A percentile compares a stretch with the other conserved stretches of the same genome.
Evolutionary conservation across 2,888 invertebrate genomes (phyloP).

Genomic region (Molorchus minor): DNA sequence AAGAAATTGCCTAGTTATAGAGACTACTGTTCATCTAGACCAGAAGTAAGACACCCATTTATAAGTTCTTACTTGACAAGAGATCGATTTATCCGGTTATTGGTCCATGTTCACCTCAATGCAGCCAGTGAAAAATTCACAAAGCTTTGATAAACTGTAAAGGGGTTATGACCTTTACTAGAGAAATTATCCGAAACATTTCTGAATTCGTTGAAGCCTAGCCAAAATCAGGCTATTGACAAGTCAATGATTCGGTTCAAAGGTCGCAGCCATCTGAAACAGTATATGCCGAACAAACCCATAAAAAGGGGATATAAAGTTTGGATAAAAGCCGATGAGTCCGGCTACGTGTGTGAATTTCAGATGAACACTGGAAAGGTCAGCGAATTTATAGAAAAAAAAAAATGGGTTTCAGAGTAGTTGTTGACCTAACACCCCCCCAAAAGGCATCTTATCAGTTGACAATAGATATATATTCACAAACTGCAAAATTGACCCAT

Average conservation of each 20-base stretch:
- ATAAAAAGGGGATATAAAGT: constrained; percentile 52
- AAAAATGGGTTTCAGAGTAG: background rate
- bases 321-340: constrained; percentile 36
- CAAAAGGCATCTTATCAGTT: too few species aligned
- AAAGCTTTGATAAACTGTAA: constrained; percentile 15
- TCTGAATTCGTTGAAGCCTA: constrained; percentile 23
- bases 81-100: constrained; percentile 18
- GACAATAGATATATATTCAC: constrained; percentile 25
- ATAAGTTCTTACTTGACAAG: constrained; percentile 14
- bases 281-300: constrained; percentile 50
- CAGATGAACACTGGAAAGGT: constrained; percentile 48
- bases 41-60: constrained; percentile 9
- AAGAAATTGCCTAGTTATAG: constrained; percentile 41
- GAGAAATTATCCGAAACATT: constrained; percentile 27
- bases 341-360: constrained; percentile 37
- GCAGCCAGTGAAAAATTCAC: background rate
- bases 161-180: constrained; percentile 18
- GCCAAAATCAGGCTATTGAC: constrained; percentile 30
- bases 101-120: constrained; percentile 12
- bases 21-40: constrained; percentile 41
- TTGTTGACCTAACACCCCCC: constrained; percentile 1
- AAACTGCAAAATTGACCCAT: too few species aligned
- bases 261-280: constrained; percentile 38
- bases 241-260: constrained; percentile 42
- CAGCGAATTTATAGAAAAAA: background rate